Evolutionary conservation across 2,888 invertebrate species (phyloP).

Genomic region (Caenorhabditis doughertyi): DNA sequence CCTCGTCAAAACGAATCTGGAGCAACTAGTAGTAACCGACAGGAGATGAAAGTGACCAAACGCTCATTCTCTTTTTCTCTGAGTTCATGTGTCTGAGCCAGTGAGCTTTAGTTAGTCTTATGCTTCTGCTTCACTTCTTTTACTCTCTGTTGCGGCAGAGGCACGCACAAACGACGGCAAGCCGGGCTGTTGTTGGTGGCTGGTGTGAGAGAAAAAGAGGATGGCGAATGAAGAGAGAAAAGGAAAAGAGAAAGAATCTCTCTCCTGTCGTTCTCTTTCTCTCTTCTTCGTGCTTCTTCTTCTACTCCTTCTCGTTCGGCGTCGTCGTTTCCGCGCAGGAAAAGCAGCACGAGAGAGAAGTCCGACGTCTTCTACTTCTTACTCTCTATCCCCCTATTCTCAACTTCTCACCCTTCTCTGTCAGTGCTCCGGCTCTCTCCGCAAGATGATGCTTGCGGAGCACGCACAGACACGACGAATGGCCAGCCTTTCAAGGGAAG

Average conservation of each 20-base stretch:
- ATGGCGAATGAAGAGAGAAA: conserved; percentile 24
- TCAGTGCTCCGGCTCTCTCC: conserved; percentile 26
- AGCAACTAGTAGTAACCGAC: conserved; percentile 22
- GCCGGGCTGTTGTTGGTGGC: conserved; percentile 46
- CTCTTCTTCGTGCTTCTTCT: conserved; percentile 32
- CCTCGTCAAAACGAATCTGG: conserved; percentile 15
- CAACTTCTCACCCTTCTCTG: conserved; percentile 43
- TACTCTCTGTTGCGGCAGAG: conserved; percentile 32
- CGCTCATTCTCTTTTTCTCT: conserved; percentile 38
- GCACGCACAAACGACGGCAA: conserved; percentile 25
- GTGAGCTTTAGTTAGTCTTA: conserved; percentile 25
- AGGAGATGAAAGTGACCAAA: conserved; percentile 22
- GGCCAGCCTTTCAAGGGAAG: conserved; percentile 38
- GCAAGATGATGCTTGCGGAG: conserved; percentile 37
- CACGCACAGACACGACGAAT: conserved; percentile 43
- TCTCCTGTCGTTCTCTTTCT: conserved; percentile 28
- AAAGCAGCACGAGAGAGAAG: conserved; percentile 18
- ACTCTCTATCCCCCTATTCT: conserved; percentile 5
- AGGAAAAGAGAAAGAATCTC: conserved; percentile 7
- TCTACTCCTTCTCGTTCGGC: conserved; percentile 30
- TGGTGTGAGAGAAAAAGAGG: conserved; percentile 26
- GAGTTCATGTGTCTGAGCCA: conserved; percentile 22
- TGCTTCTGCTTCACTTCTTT: conserved; percentile 36
- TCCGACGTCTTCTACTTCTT: conserved; percentile 46
- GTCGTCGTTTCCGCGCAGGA: conserved; percentile 43